Base-by-base conservation (phyloP, 2,888 invertebrate species). In the Bembecia ichneumoniformis region DNA sequence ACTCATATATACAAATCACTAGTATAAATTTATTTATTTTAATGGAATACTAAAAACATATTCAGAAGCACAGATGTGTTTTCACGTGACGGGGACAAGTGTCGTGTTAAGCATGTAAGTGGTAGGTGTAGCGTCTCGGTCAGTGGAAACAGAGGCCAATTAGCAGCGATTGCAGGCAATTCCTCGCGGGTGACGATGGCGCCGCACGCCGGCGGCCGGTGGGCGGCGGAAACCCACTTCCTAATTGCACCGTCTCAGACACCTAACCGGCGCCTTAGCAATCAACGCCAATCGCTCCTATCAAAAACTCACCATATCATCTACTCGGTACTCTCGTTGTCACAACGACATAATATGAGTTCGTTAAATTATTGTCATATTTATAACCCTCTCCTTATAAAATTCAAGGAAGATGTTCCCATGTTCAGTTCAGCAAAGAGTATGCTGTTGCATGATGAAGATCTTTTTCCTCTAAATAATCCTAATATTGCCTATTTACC, bases 201-300 rank as follows among this genome's bases (percentile, higher is more conserved):
- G 82, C 77, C 74, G 77, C 28, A 80, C 82, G 61, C 58, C 58
- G 56, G 46, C 53, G 56, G 57, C 63, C 72, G 71, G 86, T 86
- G 86, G 86, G 86, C 86, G 86, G 86, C 86, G 86, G 86, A 87
- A 82, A 74, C 75, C 58, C 79, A 82, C 81, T 81, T 87, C 86
- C 86, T 87, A 83, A 86, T 87, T 87, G 77, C 74, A 77, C 62
- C 62, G 77, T 77, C 76, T 75, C 74, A 71, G 83, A 82, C 84
- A 86, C 86, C 86, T 84, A 69, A 68, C 78, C 82, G 83, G 86
- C 86, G 86, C 86, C 86, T 83, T 71, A 70, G 65, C 75, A 84
- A 84, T 84, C 84, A 82, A 77, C 82, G 71, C 72, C 76, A 73
- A 79, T 78, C 77, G 74, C 71, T 70, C 66, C 51, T 52, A 69